These are phyloP conservation scores for Aleiodes leptofemur DNA, from an alignment of 2,888 invertebrate species.

Conservation along the genomic window DNA sequence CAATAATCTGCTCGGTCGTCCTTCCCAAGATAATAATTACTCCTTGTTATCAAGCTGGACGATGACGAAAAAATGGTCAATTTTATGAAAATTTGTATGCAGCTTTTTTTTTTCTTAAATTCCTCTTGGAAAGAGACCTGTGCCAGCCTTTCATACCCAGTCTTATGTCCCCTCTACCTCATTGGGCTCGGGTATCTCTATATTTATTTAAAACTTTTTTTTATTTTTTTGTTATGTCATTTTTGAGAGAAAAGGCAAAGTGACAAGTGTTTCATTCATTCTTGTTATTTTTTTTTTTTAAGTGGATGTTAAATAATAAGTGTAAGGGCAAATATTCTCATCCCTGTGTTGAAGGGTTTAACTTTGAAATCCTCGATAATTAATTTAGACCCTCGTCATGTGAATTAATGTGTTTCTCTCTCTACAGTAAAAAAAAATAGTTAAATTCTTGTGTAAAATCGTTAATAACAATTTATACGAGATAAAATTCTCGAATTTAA, in stretches of 20 bases:
- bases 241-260: slow-evolving; percentile 12
- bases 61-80: slow-evolving; percentile 1
- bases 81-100: slow-evolving; percentile 5
- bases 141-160: slow-evolving; percentile 20
- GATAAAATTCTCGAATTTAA: no score
- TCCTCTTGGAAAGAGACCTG: slow-evolving; percentile 23
- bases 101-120: background rate
- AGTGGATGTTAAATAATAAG: slow-evolving; percentile 15
- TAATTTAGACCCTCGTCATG: background rate
- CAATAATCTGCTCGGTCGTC: background rate
- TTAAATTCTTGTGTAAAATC: no score
- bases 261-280: slow-evolving; percentile 15
- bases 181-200: slow-evolving; percentile 25
- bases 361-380: background rate
- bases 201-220: slow-evolving; percentile 16
- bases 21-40: slow-evolving; percentile 8
- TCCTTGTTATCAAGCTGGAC: slow-evolving; percentile 4
- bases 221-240: slow-evolving; percentile 5
- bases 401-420: no score
- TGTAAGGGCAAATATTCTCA: background rate
- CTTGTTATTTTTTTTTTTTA: background rate
- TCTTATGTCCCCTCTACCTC: slow-evolving; percentile 23
- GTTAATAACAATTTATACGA: no score
- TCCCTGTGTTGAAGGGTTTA: background rate
- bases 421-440: no score